Percentiles rank a stretch among this genome's conserved stretches.
phyloP scores from a whole-genome alignment of 2,888 invertebrate species.

The Empis stercorea region DNA sequence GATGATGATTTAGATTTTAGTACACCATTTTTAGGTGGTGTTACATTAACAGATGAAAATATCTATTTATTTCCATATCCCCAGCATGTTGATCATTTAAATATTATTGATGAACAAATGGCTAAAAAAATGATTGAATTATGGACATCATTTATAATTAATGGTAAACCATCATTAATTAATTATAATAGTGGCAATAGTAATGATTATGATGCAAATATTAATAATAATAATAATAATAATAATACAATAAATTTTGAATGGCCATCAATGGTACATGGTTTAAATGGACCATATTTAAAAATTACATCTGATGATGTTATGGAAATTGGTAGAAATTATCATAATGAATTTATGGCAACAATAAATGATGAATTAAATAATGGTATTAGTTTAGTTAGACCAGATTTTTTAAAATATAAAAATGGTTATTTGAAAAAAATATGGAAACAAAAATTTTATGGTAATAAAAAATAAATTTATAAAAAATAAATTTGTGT shows the following conservation, averaged over 20 bases:
- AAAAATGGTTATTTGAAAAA: not conserved
- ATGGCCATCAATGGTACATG: constrained; percentile 32
- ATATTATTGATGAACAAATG: constrained; percentile 30
- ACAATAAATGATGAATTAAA: constrained; percentile 25
- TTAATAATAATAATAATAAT: too few relatives aligned
- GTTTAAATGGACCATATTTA: constrained; percentile 32
- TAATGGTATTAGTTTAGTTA: constrained; percentile 7
- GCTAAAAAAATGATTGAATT: constrained; percentile 37
- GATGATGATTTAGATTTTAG: constrained; percentile 33
- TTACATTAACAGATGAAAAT: constrained; percentile 45
- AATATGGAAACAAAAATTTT: not conserved
- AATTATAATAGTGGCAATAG: constrained; percentile 21
- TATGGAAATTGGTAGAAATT: constrained; percentile 28
- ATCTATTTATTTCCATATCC: constrained; percentile 42
- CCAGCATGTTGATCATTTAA: constrained; percentile 26
- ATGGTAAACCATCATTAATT: constrained; percentile 25
- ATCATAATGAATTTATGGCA: constrained; percentile 28
- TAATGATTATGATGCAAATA: too few relatives aligned
- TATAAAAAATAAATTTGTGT: not conserved
- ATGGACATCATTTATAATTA: constrained; percentile 33
- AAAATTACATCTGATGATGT: constrained; percentile 26
- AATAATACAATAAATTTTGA: too few relatives aligned
- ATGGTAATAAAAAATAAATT: not conserved
- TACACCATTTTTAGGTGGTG: constrained; percentile 37
- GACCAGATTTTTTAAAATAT: not conserved